phyloP scores from a whole-genome alignment of 2,113 vertebrate species.

The Hemiscyllium ocellatum region DNA sequence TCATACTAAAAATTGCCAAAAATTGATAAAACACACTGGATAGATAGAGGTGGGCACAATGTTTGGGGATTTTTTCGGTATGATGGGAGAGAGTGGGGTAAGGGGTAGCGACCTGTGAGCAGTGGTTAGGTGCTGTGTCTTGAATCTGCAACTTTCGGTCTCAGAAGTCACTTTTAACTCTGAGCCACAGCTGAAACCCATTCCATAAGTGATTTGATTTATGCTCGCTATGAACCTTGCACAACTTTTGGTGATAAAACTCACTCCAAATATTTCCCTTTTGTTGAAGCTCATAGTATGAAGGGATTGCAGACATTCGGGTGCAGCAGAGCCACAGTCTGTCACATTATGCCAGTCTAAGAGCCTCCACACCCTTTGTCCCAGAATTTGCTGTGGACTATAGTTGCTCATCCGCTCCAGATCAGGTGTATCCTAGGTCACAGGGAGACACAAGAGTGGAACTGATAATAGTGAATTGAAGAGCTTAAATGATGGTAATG shows the following conservation, averaged over 20 bases:
- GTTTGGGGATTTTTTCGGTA: not conserved
- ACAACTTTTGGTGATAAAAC: not conserved
- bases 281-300: not conserved
- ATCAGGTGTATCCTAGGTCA: not conserved
- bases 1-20: not conserved
- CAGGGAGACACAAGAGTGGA: not conserved
- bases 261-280: not conserved
- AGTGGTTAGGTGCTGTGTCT: not conserved
- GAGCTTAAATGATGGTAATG: not conserved
- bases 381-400: not conserved
- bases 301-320: not conserved
- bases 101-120: too few relatives aligned
- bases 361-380: not conserved
- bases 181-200: not conserved
- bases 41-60: not conserved
- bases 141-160: not conserved
- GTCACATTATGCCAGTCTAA: not conserved
- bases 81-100: not conserved
- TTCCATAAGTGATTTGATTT: not conserved
- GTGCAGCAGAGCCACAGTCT: not conserved
- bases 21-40: not conserved
- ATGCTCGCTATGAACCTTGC: not conserved
- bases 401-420: not conserved
- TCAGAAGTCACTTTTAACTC: not conserved
- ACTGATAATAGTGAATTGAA: not conserved